Evolutionary conservation across 2,113 vertebrate species (phyloP), one percentile per base, ranked within the genome.

Genomic region (Gallinago jamesoni): DNA sequence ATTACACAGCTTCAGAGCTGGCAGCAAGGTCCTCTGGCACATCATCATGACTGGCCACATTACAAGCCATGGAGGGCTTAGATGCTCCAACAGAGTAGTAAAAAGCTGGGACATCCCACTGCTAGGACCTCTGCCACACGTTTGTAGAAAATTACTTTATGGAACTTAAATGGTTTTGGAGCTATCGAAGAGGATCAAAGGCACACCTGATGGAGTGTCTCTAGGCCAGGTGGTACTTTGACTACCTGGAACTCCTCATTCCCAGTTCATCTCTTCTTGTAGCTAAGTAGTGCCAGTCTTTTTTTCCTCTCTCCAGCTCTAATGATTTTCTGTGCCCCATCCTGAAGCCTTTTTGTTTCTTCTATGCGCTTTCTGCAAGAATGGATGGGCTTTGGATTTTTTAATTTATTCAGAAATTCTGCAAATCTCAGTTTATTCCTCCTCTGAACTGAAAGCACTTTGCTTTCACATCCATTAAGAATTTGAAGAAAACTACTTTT

Each of bases 1-100:
- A 12, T 1, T 3, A 4, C 27, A 43, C 43, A 31, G 9, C 82
- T 67, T 53, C 39, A 47, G 83, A 50, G 85, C 74, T 88, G 83
- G 62, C 67, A 79, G 75, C 7, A 18, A 1, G 13, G 72, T 43
- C 72, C 27, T 24, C 17, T 27, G 72, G 62, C 70, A 19, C 2
- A 0, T 17, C 33, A 0, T 3, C 9, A 14, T 3, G 52, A 50
- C 33, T 52, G 47, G 60, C 27, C 11, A 0, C 20, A 0, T 64
- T 28, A 7, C 1, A 3, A 76, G 64, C 50, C 66, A 20, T 0
- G 3, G 27, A 50, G 62, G 37, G 30, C 33, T 64, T 4, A 19
- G 25, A 4, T 52, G 21, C 21, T 86, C 35, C 31, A 31, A 2
- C 45, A 70, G 43, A 20, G 45, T 16, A 64, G 9, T 2, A 19